These are phyloP conservation scores for Hedya salicella DNA, from an alignment of 2,888 invertebrate species.

Conservation along the genomic window DNA sequence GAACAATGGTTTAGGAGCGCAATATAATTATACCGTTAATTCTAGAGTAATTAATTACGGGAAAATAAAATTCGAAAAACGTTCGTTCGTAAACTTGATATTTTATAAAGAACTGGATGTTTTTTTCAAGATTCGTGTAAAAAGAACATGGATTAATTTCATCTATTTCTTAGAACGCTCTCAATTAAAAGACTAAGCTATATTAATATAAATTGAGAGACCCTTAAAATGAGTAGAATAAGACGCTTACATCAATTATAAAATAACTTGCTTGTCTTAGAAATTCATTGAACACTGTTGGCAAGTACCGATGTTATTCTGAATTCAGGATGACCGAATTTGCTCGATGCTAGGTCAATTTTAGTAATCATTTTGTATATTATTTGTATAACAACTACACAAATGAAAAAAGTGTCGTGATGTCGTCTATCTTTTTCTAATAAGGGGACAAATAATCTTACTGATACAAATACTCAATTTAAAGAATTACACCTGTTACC, in stretches of 20 bases:
- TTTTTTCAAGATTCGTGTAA: not conserved
- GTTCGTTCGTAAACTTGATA: not conserved
- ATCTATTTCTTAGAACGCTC: not conserved
- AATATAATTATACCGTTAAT: slow-evolving; percentile 15
- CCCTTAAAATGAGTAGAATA: not conserved
- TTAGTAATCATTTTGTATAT: no score
- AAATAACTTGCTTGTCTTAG: not conserved
- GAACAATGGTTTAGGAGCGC: slow-evolving; percentile 28
- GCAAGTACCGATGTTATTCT: no score
- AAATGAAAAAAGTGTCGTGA: no score
- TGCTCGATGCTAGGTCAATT: no score
- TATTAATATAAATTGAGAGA: slow-evolving; percentile 2
- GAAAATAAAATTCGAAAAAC: slow-evolving; percentile 1
- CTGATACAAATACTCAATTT: no score
- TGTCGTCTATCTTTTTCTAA: no score
- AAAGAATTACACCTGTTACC: no score
- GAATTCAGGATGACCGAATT: no score
- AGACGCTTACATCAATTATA: not conserved
- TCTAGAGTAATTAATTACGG: not conserved
- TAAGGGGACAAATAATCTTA: no score
- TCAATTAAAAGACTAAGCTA: not conserved
- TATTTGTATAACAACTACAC: no score
- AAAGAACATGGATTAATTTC: not conserved
- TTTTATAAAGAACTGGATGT: not conserved
- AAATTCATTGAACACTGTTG: not conserved